Conservation (phyloP, 2,113 vertebrate species). For the Oryzias woworae region DNA sequence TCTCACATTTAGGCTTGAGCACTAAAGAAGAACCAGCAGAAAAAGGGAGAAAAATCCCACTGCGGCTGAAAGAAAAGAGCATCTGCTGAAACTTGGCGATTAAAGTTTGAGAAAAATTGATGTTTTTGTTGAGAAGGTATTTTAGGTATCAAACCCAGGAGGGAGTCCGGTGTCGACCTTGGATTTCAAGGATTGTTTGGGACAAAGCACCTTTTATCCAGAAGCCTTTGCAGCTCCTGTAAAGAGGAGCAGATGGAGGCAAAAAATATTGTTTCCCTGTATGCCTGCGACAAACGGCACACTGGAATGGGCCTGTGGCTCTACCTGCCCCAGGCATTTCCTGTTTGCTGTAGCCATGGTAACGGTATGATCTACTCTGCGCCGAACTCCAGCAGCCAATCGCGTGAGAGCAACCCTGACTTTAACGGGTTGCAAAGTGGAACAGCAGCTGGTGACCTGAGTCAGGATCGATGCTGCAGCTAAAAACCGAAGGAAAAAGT, state of each 20-base stretch:
- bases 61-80: conserved; percentile 39
- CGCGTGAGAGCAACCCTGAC: conserved; percentile 11
- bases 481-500: conserved; percentile 11
- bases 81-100: conserved; percentile 51
- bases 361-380: conserved; percentile 62
- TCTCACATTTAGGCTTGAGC: conserved; percentile 31
- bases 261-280: no score
- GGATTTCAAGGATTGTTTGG: conserved; percentile 33
- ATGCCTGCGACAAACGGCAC: no score
- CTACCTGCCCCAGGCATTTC: conserved; percentile 73
- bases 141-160: conserved; percentile 25
- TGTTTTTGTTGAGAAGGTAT: conserved; percentile 21
- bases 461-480: conserved; percentile 24
- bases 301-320: conserved; percentile 23
- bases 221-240: conserved; percentile 17
- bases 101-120: conserved; percentile 36
- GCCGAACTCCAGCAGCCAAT: conserved; percentile 47
- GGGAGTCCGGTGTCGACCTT: conserved; percentile 30
- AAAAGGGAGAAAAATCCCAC: conserved; percentile 37
- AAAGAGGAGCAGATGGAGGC: conserved; percentile 47
- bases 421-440: conserved; percentile 49
- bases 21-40: conserved; percentile 46
- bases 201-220: conserved; percentile 19
- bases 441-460: conserved; percentile 59
- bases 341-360: conserved; percentile 72